Base-by-base conservation (phyloP, 1,140 invertebrate species). In the Eriosoma lanigerum region DNA sequence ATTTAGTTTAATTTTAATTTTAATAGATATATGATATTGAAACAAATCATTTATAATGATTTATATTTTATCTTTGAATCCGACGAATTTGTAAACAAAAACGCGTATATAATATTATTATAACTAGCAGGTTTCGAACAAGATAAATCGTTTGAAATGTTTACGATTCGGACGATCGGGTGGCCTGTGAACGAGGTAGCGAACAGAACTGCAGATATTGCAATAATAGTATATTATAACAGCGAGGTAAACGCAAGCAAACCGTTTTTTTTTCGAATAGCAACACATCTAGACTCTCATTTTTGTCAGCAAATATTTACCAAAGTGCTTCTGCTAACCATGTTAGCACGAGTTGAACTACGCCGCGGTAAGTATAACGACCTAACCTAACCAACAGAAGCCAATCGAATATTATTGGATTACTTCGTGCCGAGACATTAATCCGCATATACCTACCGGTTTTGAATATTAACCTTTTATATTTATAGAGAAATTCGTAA, bases 301-400 rank as follows among this genome's bases (percentile, higher is more conserved):
- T 66, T 66, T 46, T 44, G 32, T 24, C 19, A 2, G n/a, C n/a
- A 46, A 66, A 66, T 44, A 66, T 46, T 66, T 46, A 66, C 32
- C n/a, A 24, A 44, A 66, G 62, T 46, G 10, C 62, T 66, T 13
- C 62, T 12, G 1, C 32, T 66, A 66, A 46, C 38, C 64, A 21
- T 10, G 12, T 21, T 15, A 46, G 4, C 5, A 64, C 32, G n/a
- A 13, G 32, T 3, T 38, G 3, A 12, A 46, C 12, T 10, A 46
- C 24, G 26, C 32, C 9, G 4, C 29, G 12, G 12, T 21, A 60
- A 26, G 3, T n/a, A n/a, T n/a, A n/a, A n/a, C n/a, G n/a, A n/a
- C n/a, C n/a, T n/a, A n/a, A n/a, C n/a, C n/a, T n/a, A n/a, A n/a
- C n/a, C n/a, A n/a, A 15, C 26, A 21, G n/a, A 21, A 21, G 44